Base-by-base conservation (phyloP, 2,888 invertebrate species). In the Aphidius colemani region DNA sequence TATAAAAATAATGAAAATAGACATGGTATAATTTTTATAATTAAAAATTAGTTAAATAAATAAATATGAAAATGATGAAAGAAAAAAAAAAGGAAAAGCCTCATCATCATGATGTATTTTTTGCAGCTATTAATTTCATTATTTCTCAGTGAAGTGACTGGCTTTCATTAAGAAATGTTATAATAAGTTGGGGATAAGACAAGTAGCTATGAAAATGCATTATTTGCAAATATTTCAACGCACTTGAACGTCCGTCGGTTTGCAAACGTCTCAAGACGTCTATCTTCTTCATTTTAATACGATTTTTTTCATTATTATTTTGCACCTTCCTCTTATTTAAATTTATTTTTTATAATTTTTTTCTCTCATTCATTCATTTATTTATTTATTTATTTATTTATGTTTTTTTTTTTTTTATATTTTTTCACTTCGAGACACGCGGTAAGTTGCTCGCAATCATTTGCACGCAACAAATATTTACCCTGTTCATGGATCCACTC, bases 401-500 rank as follows among this genome's bases (percentile, higher is more conserved):
- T 30, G 3, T 30, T 30, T 5, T 30, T 30, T 30, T 30, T 30
- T 5, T 30, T 30, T 30, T 30, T 30, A 18, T 18, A 18, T 30
- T 30, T 30, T 30, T 30, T 30, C 30, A 30, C 30, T 30, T 30
- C 30, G 5, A 30, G 30, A 60, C 44, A 48, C 30, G 11, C 30
- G 45, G 46, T 58, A 30, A 9, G 48, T 30, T 30, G 4, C 50
- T 59, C 11, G 53, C 62, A 69, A 70, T 70, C 66, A 67, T 67
- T 70, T 51, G 64, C 69, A 70, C 69, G 69, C 70, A 66, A 69
- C 61, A 48, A 61, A 61, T 55, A 60, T 56, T 60, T 56, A 56
- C 56, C 56, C 55, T 44, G 45, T 44, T 30, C 30, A 30, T 30
- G 30, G 30, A 30, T 30, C 30, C 5, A 30, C 30, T 30, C 30